Percentiles rank a stretch among this genome's conserved stretches.
Conservation (phyloP, 2,888 invertebrate genomes). For the Campoletis raptor region DNA sequence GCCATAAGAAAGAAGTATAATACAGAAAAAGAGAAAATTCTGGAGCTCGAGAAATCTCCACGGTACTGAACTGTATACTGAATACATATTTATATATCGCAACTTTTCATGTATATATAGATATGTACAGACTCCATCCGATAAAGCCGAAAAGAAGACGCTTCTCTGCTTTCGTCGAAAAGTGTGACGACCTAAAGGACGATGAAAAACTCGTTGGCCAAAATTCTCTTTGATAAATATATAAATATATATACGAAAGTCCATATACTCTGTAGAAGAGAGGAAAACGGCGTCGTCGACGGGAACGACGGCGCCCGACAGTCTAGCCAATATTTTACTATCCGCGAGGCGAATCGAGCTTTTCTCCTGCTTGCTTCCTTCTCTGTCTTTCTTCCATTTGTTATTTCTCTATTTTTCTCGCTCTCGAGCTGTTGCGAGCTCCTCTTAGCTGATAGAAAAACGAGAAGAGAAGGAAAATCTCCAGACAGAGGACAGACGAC, state of each 20-base stretch:
- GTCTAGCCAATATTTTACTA: constrained; percentile 83
- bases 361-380: constrained; percentile 31
- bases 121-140: constrained; percentile 19
- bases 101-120: constrained; percentile 15
- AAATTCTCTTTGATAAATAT: constrained; percentile 15
- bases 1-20: constrained; percentile 50
- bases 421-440: constrained; percentile 11
- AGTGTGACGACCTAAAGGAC: constrained; percentile 49
- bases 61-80: constrained; percentile 39
- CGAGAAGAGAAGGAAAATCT: constrained; percentile 27
- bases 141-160: constrained; percentile 57
- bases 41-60: constrained; percentile 7
- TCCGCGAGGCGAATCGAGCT: constrained; percentile 58
- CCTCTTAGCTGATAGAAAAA: constrained; percentile 35
- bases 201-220: constrained; percentile 65
- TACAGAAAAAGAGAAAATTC: background rate
- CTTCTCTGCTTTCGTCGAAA: constrained; percentile 32
- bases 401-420: constrained; percentile 7
- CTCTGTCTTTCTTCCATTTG: background rate
- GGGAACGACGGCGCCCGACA: constrained; percentile 78
- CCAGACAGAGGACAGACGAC: constrained; percentile 14
- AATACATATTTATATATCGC: constrained; percentile 13
- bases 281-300: constrained; percentile 70
- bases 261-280: constrained; percentile 7
- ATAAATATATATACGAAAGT: constrained; percentile 4